Evolutionary conservation across 2,888 invertebrate species (phyloP).

Genomic region (Macrosoma leucophasiata): DNA sequence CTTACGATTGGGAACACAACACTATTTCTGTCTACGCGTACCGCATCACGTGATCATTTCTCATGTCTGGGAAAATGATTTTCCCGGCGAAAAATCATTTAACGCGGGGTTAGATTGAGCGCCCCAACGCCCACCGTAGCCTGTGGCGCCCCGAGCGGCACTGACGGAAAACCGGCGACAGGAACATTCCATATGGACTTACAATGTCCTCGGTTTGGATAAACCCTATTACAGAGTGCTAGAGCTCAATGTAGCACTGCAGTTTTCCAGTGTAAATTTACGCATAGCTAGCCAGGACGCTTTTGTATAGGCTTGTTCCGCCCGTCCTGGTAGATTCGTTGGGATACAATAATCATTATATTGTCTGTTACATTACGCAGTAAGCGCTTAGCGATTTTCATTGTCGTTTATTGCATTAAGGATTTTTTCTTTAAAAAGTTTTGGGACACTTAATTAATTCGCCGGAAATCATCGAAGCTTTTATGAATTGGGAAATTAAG

Average conservation of each 20-base stretch:
- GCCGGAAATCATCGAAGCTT: too few species aligned
- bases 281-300: conserved; percentile 48
- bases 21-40: too few species aligned
- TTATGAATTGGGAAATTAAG: too few species aligned
- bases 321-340: conserved; percentile 51
- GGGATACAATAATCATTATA: conserved; percentile 43
- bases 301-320: conserved; percentile 62
- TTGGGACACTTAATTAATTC: too few species aligned
- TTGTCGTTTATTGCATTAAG: too few species aligned
- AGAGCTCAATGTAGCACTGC: conserved; percentile 28
- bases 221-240: conserved; percentile 30
- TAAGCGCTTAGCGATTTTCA: too few species aligned
- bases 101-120: conserved; percentile 44
- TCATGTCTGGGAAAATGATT: too few species aligned
- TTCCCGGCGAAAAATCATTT: conserved; percentile 29
- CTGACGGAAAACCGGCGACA: conserved; percentile 57
- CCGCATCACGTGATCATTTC: too few species aligned
- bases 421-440: too few species aligned
- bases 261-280: conserved; percentile 3
- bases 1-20: too few species aligned
- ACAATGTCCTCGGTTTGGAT: conserved; percentile 27
- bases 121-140: conserved; percentile 61
- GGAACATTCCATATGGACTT: conserved; percentile 43
- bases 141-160: conserved; percentile 70
- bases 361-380: conserved; percentile 34